A percentile compares a stretch with the other conserved stretches of the same genome.
Evolutionary conservation across 2,888 invertebrate species (phyloP).

Genomic region (Morinoia aosen): DNA sequence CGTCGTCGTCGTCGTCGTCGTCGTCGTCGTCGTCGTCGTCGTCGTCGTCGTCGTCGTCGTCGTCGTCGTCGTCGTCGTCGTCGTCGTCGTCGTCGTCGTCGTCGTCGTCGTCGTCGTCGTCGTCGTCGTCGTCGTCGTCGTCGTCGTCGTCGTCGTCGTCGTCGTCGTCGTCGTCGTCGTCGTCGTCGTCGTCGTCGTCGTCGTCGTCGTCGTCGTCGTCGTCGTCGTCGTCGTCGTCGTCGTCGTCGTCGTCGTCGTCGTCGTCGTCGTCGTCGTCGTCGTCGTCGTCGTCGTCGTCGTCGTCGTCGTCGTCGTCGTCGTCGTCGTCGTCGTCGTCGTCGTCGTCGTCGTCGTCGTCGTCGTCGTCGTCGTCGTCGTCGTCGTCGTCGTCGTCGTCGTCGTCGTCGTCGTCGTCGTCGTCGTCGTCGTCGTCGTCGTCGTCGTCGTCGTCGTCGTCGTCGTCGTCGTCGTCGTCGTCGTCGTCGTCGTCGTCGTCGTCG

Average conservation of each 20-base stretch:
- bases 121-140: slow-evolving; percentile 25
- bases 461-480: slow-evolving; percentile 24
- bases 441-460: slow-evolving; percentile 24
- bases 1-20: slow-evolving; percentile 25
- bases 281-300: slow-evolving; percentile 24
- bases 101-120: slow-evolving; percentile 24
- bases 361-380: slow-evolving; percentile 25
- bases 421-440: slow-evolving; percentile 25
- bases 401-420: slow-evolving; percentile 24
- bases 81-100: slow-evolving; percentile 24
- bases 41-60: slow-evolving; percentile 24
- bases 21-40: slow-evolving; percentile 24
- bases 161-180: slow-evolving; percentile 24
- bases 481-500: slow-evolving; percentile 25
- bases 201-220: slow-evolving; percentile 24
- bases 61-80: slow-evolving; percentile 25
- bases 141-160: slow-evolving; percentile 24
- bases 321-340: slow-evolving; percentile 24
- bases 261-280: slow-evolving; percentile 24
- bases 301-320: slow-evolving; percentile 25
- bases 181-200: slow-evolving; percentile 25
- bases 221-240: slow-evolving; percentile 24
- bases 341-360: slow-evolving; percentile 24
- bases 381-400: slow-evolving; percentile 24
- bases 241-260: slow-evolving; percentile 25